Conservation (phyloP, 2,888 invertebrate species). For the Parascotia fuliginaria region DNA sequence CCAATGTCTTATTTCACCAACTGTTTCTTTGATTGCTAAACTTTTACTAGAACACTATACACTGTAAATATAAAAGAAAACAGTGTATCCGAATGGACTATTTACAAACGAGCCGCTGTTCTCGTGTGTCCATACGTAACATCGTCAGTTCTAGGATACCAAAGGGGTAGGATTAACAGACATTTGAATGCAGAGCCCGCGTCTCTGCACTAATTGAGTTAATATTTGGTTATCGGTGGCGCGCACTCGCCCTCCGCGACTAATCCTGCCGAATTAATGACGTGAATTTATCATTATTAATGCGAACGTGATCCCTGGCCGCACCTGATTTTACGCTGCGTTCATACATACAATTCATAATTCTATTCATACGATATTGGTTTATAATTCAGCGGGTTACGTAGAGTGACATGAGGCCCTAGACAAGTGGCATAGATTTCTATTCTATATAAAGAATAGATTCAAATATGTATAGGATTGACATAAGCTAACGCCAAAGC, state of each 20-base stretch:
- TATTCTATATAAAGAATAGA: too few species aligned
- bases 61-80: neutral
- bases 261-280: slow-evolving; percentile 83
- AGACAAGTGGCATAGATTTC: too few species aligned
- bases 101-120: neutral
- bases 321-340: slow-evolving; percentile 68
- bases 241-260: slow-evolving; percentile 76
- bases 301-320: slow-evolving; percentile 69
- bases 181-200: slow-evolving; percentile 74
- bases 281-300: slow-evolving; percentile 85
- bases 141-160: slow-evolving; percentile 31
- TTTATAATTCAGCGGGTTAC: neutral
- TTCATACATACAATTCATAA: slow-evolving; percentile 5
- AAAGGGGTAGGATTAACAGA: slow-evolving; percentile 69
- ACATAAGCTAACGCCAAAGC: too few species aligned
- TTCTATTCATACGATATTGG: neutral
- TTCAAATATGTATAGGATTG: too few species aligned
- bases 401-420: too few species aligned
- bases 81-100: neutral
- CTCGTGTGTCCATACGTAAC: slow-evolving; percentile 10
- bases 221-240: slow-evolving; percentile 85
- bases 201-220: slow-evolving; percentile 83
- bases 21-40: too few species aligned
- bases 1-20: too few species aligned
- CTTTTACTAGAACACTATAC: too few species aligned